Evolutionary conservation across 2,113 vertebrate species (phyloP), one percentile per base, ranked within the genome.

Genomic region (Zingel zingel): DNA sequence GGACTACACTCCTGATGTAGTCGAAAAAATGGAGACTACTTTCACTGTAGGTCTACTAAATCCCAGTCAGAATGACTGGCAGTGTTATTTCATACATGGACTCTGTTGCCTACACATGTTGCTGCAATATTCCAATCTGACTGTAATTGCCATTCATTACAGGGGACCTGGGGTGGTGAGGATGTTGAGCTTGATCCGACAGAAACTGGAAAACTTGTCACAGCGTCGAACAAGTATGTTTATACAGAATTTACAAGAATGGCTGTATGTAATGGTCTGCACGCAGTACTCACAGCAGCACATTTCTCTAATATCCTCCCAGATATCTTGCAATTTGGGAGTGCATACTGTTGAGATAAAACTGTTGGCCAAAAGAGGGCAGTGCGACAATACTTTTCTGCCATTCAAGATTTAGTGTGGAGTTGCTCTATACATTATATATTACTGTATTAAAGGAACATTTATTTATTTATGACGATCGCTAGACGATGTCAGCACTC

Each of bases 1-100:
- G 74, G 89, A 94, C 77, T 91, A 92, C 58, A 59, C 48, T 3
- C 72, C 93, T 27, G 89, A 94, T 23, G 58, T 68, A 10, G 67
- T 86, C 57, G 68, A 93, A 65, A 48, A 23, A 3, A 48, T 93
- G 85, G 61, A 74, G 1, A 2, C 83, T 13, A 45, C 78, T 72
- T 96, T 94, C 86, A 90, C 57, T 57, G 96, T 97, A 84, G 86
- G 95, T 95, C 61, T 47, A 23, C 2, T n/a, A 12, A 30, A 4
- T 13, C 45, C 53, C 65, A 48, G 12, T 48, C 39, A 8, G 8
- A 45, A 3, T 19, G 9, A n/a, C 30, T 16, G 6, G 3, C 18
- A 15, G 12, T 54, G 59, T 50, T 45, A 18, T 57, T 47, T 21
- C 48, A 5, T 19, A 23, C 15, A 21, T 13, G 6, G 11, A 25